Evolutionary conservation across 2,113 vertebrate genomes (phyloP).

Genomic region (Chaetorhynchus papuensis): DNA sequence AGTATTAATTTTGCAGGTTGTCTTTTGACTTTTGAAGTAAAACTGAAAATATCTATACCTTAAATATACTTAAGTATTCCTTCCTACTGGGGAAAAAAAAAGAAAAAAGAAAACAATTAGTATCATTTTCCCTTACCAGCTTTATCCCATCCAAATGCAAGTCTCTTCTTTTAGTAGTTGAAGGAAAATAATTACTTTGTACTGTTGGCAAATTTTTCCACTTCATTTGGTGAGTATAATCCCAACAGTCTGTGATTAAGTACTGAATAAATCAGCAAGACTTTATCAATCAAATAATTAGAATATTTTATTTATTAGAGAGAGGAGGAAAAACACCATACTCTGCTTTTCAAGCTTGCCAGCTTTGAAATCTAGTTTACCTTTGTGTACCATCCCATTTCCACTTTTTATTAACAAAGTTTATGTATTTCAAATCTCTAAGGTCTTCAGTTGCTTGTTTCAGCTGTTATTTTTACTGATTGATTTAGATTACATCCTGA

Average conservation of each 20-base stretch:
- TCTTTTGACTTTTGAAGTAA: neutral
- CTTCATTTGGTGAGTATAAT: neutral
- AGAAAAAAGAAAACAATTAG: neutral
- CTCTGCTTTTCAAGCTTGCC: neutral
- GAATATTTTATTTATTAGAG: neutral
- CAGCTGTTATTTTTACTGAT: neutral
- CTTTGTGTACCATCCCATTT: neutral
- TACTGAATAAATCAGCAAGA: neutral
- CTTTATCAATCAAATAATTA: neutral
- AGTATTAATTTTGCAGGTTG: neutral
- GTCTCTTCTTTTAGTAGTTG: neutral
- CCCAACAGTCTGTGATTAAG: neutral
- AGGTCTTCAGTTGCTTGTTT: neutral
- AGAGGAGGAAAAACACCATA: neutral
- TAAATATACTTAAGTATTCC: neutral
- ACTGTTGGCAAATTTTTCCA: neutral
- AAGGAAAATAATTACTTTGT: neutral
- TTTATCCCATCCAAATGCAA: neutral
- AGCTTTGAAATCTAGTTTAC: neutral
- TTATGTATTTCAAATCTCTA: neutral
- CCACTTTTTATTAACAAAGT: neutral
- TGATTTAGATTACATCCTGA: neutral
- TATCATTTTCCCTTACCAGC: neutral
- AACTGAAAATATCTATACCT: neutral
- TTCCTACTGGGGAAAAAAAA: neutral